phyloP scores from a whole-genome alignment of 1,140 invertebrate genomes.

The Drosophila pectinifera region DNA sequence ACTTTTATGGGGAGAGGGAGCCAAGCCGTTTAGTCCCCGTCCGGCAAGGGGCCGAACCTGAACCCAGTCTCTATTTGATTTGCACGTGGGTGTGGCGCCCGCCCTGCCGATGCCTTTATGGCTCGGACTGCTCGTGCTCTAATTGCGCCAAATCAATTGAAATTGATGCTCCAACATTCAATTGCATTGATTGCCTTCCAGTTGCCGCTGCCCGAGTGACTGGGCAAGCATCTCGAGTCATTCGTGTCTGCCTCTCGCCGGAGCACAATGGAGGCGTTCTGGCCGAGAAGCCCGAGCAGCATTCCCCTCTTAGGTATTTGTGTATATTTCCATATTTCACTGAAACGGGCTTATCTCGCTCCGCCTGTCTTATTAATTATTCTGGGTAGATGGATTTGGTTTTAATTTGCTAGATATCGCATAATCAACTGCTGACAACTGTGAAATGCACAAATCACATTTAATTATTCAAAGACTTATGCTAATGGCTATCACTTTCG shows the following conservation, averaged over 20 bases:
- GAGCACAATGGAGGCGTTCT: constrained; percentile 15
- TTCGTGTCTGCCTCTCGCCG: not conserved
- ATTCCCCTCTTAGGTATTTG: constrained; percentile 1
- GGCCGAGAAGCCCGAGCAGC: not conserved
- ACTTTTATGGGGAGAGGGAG: constrained; percentile 36
- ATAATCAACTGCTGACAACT: constrained; percentile 6
- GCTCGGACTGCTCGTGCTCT: constrained; percentile 36
- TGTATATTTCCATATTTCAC: constrained; percentile 16
- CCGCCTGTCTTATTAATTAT: constrained; percentile 14
- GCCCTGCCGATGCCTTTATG: constrained; percentile 13
- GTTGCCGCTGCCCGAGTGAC: constrained; percentile 16
- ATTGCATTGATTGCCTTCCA: constrained; percentile 60
- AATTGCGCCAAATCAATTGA: constrained; percentile 69
- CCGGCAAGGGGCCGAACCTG: not conserved
- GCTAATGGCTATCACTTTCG: not conserved
- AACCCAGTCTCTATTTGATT: constrained; percentile 36
- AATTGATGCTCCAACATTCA: constrained; percentile 63
- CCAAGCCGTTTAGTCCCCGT: constrained; percentile 4
- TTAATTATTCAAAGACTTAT: not conserved
- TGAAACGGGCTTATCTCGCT: constrained; percentile 18
- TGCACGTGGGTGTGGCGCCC: constrained; percentile 11
- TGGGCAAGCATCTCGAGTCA: constrained; percentile 14
- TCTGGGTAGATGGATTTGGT: constrained; percentile 12
- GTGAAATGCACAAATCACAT: constrained; percentile 5
- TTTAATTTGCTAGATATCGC: constrained; percentile 14